Base-by-base conservation (phyloP, 1,140 invertebrate genomes). In the Protaetia brevitarsis region DNA sequence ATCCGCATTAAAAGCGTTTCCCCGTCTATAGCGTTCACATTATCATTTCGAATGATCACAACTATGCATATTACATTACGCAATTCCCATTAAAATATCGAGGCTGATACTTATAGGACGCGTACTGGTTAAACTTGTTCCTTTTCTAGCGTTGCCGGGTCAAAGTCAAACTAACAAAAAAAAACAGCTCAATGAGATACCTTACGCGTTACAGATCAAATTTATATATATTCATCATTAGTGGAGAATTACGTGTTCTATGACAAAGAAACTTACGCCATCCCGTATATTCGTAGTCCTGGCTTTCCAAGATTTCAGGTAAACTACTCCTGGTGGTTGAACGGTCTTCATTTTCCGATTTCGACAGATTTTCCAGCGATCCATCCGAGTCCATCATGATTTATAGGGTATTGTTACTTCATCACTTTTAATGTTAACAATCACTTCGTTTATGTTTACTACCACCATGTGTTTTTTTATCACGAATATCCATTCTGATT, bases 231-330 rank as follows among this genome's bases (percentile, higher is more conserved):
- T 6, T 11, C 31, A 11, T 2, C 1, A 34, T 11, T 6, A n/a
- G 4, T 34, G 1, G 13, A 34, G 13, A 34, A 34, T 34, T 34
- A 8, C 31, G 13, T 11, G 8, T 34, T 34, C 8, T n/a, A 34
- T n/a, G 31, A n/a, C 31, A 34, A 34, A 34, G 26, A 19, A 51
- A 51, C 41, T 51, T 51, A 51, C 41, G 21, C 41, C 41, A 51
- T 51, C 19, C 41, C 5, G 41, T 23, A 23, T 23, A 51, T 51
- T 8, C 41, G 41, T 51, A 51, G 26, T 51, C 41, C 2, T 5
- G 41, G 26, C 41, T 51, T 19, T 51, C 41, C 41, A 51, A 3
- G 10, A 4, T 51, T 19, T 51, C 41, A 1, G 41, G 41, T 13
- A 51, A 19, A 23, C 41, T 51, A 10, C 34, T 37, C 34, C 41